Evolutionary conservation across 2,888 invertebrate species (phyloP).

Genomic region (Aspidapion aeneum): DNA sequence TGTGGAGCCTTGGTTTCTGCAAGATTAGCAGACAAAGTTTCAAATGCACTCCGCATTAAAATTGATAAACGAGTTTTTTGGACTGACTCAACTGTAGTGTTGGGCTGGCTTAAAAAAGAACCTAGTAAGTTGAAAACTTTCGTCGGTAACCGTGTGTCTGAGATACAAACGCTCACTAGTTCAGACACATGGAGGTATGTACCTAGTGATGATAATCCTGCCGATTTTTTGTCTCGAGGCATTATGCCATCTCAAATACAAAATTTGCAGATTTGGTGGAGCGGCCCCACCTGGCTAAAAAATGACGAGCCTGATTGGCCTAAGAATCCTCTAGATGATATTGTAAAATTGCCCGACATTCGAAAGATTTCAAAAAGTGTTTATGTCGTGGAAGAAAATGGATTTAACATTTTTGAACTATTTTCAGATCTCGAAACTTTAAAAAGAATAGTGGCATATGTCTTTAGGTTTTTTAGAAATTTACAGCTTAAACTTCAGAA

Average conservation of each 20-base stretch:
- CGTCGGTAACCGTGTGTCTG: conserved; percentile 24
- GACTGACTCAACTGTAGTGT: conserved; percentile 27
- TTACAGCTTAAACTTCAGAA: not conserved
- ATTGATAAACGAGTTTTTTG: conserved; percentile 16
- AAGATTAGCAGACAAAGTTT: conserved; percentile 13
- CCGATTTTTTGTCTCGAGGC: conserved; percentile 22
- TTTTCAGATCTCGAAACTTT: conserved; percentile 1
- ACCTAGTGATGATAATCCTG: conserved; percentile 25
- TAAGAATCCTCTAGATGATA: conserved; percentile 1
- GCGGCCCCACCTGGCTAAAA: conserved; percentile 17
- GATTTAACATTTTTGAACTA: not conserved
- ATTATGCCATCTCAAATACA: conserved; percentile 14
- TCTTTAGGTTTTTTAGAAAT: not conserved
- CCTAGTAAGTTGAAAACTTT: conserved; percentile 25
- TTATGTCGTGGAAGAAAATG: not conserved
- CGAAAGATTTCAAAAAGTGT: too few species aligned
- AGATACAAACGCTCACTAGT: too few species aligned
- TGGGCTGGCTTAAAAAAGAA: conserved; percentile 23
- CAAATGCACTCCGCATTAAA: conserved; percentile 4
- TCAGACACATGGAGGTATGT: too few species aligned
- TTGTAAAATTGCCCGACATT: too few species aligned
- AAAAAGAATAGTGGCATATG: not conserved
- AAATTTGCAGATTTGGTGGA: conserved; percentile 23
- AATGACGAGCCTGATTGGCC: conserved; percentile 11
- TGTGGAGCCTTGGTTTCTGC: conserved; percentile 20